Base-by-base conservation (phyloP, 2,113 vertebrate genomes). In the Oplegnathus fasciatus region DNA sequence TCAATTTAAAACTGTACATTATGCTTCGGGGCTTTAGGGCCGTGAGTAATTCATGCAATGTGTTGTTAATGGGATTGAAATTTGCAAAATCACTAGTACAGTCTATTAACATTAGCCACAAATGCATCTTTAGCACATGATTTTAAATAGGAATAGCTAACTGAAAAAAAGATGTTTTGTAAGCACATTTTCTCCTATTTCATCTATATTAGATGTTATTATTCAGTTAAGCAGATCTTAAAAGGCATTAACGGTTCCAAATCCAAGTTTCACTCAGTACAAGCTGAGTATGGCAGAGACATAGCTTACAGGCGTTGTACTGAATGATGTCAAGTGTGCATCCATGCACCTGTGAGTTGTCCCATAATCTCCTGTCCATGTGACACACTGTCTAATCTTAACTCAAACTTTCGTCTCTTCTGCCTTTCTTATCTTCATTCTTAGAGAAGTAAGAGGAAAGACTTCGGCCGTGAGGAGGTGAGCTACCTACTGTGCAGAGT, bases 391-490 rank as follows among this genome's bases (percentile, higher is more conserved):
- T 15, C 15, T n/a, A 5, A 46, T 54, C 44, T 60, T 54, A 57
- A 15, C 65, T 61, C 8, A 40, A 58, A 28, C 20, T 37, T 44
- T 48, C 42, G 30, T 30, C 48, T 75, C 54, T 42, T 81, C 7
- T 44, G 6, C 34, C 32, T 20, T n/a, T 42, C 14, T 3, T 79
- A 1, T 61, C 9, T 18, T 67, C 32, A n/a, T 0, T 54, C 0
- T 11, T 37, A 92, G 89, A 75, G 72, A 72, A 91, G 86, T 44
- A 65, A 86, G 26, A 90, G 94, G 68, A 91, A 72, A 62, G 75
- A 94, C 84, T 95, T 93, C 80, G 90, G 80, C 28, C 4, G 0
- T 37, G 90, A 95, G 74, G 95, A 95, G 86, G 74, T 93, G 28
- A 8, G 7, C 0, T 91, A 91, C 84, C 78, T 95, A 9, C 65